A percentile compares a stretch with the other conserved stretches of the same genome.
These are phyloP conservation scores for Zelostemma sp. DNA, from an alignment of 1,140 invertebrate genomes.

Conservation along the genomic window DNA sequence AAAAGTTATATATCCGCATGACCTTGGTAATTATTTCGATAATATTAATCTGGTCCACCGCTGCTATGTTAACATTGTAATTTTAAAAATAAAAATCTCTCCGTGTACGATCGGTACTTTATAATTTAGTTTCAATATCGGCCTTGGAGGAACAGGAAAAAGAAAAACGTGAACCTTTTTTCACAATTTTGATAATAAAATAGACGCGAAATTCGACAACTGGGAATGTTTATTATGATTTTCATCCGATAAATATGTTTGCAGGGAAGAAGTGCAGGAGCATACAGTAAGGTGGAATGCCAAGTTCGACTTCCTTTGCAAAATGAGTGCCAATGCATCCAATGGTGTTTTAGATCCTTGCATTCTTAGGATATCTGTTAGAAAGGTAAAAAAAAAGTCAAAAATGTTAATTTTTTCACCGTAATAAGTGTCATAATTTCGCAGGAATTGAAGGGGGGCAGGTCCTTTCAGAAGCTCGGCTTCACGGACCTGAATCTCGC, in stretches of 20 bases:
- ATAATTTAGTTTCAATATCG: background rate
- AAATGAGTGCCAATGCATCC: conserved; percentile 95
- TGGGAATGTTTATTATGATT: too few species aligned
- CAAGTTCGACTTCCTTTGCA: conserved; percentile 92
- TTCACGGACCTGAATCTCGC: conserved; percentile 97
- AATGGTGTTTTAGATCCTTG: conserved; percentile 95
- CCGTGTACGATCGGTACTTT: background rate
- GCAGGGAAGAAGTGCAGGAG: conserved; percentile 92
- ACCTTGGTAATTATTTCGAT: too few species aligned
- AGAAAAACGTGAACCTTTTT: background rate
- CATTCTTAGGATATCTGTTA: conserved; percentile 90
- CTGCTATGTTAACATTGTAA: too few species aligned
- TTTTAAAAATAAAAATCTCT: too few species aligned
- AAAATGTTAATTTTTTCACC: background rate
- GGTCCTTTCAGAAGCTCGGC: conserved; percentile 95
- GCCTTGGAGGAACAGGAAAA: background rate
- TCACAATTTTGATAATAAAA: conserved; percentile 1
- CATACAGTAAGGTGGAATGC: conserved; percentile 94
- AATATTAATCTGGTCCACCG: too few species aligned
- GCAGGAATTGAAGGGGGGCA: conserved; percentile 86
- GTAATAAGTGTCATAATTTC: conserved; percentile 28
- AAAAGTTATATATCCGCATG: too few species aligned
- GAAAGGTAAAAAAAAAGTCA: conserved; percentile 90
- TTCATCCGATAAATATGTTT: conserved; percentile 50
- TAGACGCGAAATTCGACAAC: too few species aligned